Conservation (phyloP, 2,888 invertebrate species). For the Dicyrtoma fusca region DNA sequence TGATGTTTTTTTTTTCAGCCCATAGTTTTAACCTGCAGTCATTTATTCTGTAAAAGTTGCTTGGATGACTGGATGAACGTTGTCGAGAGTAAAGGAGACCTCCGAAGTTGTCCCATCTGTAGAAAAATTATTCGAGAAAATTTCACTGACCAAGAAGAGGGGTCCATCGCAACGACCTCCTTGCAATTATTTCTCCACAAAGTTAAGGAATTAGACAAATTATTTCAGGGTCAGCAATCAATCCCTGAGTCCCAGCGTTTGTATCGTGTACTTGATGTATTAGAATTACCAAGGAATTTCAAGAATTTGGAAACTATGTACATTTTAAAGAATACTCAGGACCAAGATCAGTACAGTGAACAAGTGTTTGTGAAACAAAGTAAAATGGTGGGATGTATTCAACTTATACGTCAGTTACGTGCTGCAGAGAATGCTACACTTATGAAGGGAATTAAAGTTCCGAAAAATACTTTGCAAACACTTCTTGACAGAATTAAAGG, state of each 20-base stretch:
- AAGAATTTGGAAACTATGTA: background rate
- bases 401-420: too few relatives aligned
- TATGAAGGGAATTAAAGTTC: background rate
- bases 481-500: background rate
- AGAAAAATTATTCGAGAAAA: conserved; percentile 11
- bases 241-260: background rate
- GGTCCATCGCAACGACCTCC: background rate
- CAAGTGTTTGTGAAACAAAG: too few relatives aligned
- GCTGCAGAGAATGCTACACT: background rate
- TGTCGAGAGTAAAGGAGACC: background rate
- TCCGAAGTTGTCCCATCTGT: conserved; percentile 29
- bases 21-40: conserved; percentile 1
- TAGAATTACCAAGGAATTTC: conserved; percentile 2
- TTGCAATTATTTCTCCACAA: background rate
- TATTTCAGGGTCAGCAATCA: background rate
- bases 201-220: background rate
- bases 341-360: too few relatives aligned
- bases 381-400: too few relatives aligned
- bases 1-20: conserved; percentile 26
- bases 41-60: conserved; percentile 19
- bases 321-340: background rate
- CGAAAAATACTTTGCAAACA: background rate
- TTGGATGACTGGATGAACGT: conserved; percentile 1
- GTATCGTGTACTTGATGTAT: background rate
- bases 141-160: background rate